Evolutionary conservation across 1,140 invertebrate species (phyloP).

Genomic region (Brachionus koreanus): DNA sequence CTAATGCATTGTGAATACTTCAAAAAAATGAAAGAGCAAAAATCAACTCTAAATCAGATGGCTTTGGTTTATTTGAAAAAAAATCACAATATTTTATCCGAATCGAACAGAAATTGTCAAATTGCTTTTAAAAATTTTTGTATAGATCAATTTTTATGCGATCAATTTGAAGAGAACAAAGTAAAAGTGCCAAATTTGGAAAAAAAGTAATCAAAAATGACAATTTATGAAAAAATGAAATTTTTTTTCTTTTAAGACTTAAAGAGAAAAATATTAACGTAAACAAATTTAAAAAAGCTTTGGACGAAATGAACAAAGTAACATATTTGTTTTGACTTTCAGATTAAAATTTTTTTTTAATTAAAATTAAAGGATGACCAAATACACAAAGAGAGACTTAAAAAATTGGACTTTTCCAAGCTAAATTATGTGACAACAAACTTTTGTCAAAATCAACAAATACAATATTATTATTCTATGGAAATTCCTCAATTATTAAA

Average conservation of each 20-base stretch:
- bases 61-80: slow-evolving; percentile 10
- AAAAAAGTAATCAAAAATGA: neutral
- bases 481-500: slow-evolving; percentile 31
- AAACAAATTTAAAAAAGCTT: slow-evolving; percentile 33
- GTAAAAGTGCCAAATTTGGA: neutral
- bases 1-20: slow-evolving; percentile 39
- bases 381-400: neutral
- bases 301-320: slow-evolving; percentile 33
- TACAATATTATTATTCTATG: slow-evolving; percentile 44
- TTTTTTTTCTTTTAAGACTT: neutral
- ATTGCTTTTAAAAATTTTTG: slow-evolving; percentile 32
- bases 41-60: slow-evolving; percentile 17
- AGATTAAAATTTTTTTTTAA: too few relatives aligned
- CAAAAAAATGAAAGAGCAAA: slow-evolving; percentile 24
- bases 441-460: slow-evolving; percentile 30
- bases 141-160: slow-evolving; percentile 22
- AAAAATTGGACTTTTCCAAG: slow-evolving; percentile 32
- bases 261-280: slow-evolving; percentile 13
- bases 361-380: neutral
- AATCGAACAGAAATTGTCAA: neutral
- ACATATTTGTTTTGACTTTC: neutral
- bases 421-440: slow-evolving; percentile 41
- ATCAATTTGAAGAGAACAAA: neutral
- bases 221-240: neutral
- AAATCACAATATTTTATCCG: neutral